Base-by-base conservation (phyloP, 2,888 invertebrate genomes). In the Sarcophaga carnaria region DNA sequence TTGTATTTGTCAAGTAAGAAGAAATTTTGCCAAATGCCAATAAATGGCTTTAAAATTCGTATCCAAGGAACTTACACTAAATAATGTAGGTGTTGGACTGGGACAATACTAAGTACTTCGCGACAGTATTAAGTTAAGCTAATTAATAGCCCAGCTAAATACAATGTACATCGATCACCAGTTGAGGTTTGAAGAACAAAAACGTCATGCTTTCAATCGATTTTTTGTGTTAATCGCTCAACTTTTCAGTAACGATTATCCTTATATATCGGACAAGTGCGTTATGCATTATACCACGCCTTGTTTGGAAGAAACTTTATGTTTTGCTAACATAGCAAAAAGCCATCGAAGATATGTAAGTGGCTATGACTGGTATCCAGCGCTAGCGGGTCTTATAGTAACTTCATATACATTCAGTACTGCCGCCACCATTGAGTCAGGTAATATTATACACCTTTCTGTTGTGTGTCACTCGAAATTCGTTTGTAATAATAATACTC, bases 351-450 rank as follows among this genome's bases (percentile, higher is more conserved):
- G 96, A 89, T 95, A 95, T 91, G 95, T 97, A 62, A 95, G 95
- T 8, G 94, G 95, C 85, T 94, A 95, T 17, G 94, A 94, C 85
- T 97, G 97, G 95, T 97, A 97, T 93, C 96, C 96, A 0, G 94
- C 95, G 92, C 94, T 96, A 94, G 95, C 96, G 0, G 97, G 96
- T 0, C 94, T 96, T 12, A 94, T 96, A 3, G 96, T 95, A 0
- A 94, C 95, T 54, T 94, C 95, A n/a, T 97, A 97, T 89, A 94
- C 95, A 0, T 95, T 95, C 89, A 94, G 92, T 60, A 94, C 95
- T 0, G 94, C 95, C 3, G 90, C 90, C 1, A 94, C 94, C 49
- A 77, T 88, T 0, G 89, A 90, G 2, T 85, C 86, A 77, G 80
- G 91, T 90, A 88, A 93, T 25, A 22, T 70, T 10, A 37, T 8